phyloP scores from a whole-genome alignment of 2,113 vertebrate genomes.

The Megaceryle torquata region DNA sequence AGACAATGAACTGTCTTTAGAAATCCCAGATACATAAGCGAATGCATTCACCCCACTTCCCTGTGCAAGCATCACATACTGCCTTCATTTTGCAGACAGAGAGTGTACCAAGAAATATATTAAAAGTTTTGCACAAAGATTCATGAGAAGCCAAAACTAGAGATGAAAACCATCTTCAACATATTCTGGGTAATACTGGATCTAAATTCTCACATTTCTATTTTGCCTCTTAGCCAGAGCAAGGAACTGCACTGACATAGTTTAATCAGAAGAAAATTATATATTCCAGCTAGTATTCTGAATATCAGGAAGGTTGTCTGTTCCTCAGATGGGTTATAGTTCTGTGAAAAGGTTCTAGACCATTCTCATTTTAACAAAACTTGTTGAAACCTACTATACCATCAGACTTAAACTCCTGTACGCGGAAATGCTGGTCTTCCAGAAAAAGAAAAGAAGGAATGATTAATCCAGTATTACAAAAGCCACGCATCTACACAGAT shows the following conservation, averaged over 20 bases:
- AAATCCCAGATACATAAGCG: neutral
- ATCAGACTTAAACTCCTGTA: neutral
- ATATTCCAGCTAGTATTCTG: neutral
- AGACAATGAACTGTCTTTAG: neutral
- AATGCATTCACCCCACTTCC: neutral
- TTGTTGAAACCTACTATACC: neutral
- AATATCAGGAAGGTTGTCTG: neutral
- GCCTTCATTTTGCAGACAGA: neutral
- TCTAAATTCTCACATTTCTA: neutral
- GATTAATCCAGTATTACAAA: neutral
- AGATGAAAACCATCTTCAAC: neutral
- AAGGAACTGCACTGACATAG: neutral
- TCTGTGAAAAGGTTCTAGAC: neutral
- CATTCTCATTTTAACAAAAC: neutral
- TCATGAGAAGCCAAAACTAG: neutral
- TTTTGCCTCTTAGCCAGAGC: neutral
- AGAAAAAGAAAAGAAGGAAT: neutral
- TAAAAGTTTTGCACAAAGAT: neutral
- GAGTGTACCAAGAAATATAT: neutral
- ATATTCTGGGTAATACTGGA: neutral
- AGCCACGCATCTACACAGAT: neutral
- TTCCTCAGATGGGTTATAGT: neutral
- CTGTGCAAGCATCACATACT: neutral
- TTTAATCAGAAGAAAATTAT: neutral
- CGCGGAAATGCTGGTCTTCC: neutral